A percentile compares a stretch with the other conserved stretches of the same genome.
These are phyloP conservation scores for Volucella inflata DNA, from an alignment of 2,888 invertebrate species.

Conservation along the genomic window DNA sequence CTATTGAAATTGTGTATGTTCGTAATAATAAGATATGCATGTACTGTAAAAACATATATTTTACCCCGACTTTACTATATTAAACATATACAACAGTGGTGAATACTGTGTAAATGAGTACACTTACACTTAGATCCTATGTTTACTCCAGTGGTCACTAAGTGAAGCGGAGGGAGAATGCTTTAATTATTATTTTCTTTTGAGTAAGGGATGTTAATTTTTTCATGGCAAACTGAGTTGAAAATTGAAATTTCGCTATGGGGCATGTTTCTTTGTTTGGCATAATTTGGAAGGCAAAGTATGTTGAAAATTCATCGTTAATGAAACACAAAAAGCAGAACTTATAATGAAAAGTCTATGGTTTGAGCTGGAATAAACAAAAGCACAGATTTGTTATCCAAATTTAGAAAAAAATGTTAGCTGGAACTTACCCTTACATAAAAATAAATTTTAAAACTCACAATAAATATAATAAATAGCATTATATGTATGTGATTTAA, in stretches of 20 bases:
- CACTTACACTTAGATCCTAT: not conserved
- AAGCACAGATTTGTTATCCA: not conserved
- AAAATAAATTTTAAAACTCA: no score
- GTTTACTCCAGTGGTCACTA: constrained; percentile 53
- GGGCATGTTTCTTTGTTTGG: constrained; percentile 47
- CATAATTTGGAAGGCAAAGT: constrained; percentile 44
- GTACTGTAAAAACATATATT: not conserved
- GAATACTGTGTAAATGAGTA: no score
- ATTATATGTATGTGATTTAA: no score
- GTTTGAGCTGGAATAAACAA: not conserved
- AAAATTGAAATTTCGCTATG: constrained; percentile 53
- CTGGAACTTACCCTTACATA: no score
- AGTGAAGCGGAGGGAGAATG: constrained; percentile 41
- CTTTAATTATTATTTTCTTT: constrained; percentile 56
- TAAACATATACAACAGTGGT: no score
- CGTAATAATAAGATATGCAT: not conserved
- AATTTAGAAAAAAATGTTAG: constrained; percentile 1
- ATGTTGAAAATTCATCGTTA: constrained; percentile 26
- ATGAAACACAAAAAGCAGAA: constrained; percentile 46
- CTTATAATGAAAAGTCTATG: constrained; percentile 38
- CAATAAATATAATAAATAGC: no score
- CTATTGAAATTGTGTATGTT: not conserved
- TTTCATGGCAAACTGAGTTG: constrained; percentile 36
- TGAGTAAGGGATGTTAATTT: constrained; percentile 42
- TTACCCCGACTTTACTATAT: no score